phyloP scores from a whole-genome alignment of 1,140 invertebrate species.

The Popillia japonica region DNA sequence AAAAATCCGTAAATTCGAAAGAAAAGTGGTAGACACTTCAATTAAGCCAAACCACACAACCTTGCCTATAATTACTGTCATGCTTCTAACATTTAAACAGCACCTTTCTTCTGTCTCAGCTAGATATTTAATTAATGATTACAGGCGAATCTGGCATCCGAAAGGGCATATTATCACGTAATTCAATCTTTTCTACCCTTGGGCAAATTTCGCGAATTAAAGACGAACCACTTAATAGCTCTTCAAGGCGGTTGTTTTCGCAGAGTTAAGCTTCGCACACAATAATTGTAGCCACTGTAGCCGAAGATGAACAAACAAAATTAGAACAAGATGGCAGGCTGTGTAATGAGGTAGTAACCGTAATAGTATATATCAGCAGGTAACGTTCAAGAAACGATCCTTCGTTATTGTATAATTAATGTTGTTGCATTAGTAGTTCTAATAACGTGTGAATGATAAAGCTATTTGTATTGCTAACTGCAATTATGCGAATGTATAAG shows the following conservation, averaged over 20 bases:
- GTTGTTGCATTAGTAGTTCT: too few species aligned
- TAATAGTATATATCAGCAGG: too few species aligned
- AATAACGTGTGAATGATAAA: too few species aligned
- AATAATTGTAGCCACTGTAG: background rate
- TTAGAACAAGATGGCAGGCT: too few species aligned
- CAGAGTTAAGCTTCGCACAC: background rate
- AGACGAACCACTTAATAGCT: background rate
- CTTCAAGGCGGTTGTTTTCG: background rate
- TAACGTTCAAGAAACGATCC: too few species aligned
- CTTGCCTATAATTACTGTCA: constrained; percentile 4
- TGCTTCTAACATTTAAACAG: constrained; percentile 5
- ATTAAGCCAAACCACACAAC: background rate
- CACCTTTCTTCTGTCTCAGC: background rate
- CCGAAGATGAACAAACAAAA: too few species aligned
- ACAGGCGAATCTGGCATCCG: background rate
- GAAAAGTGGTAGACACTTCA: background rate
- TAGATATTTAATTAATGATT: constrained; percentile 20
- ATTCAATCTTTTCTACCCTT: background rate
- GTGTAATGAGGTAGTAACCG: too few species aligned
- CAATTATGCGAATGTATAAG: too few species aligned
- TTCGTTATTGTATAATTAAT: too few species aligned
- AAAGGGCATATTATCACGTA: constrained; percentile 1
- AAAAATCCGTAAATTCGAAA: background rate
- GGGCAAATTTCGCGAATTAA: constrained; percentile 5
- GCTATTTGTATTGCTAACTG: too few species aligned